Percentiles rank a stretch among this genome's conserved stretches.
These are phyloP conservation scores for Morpho deidamia DNA, from an alignment of 2,888 invertebrate genomes.

Conservation along the genomic window DNA sequence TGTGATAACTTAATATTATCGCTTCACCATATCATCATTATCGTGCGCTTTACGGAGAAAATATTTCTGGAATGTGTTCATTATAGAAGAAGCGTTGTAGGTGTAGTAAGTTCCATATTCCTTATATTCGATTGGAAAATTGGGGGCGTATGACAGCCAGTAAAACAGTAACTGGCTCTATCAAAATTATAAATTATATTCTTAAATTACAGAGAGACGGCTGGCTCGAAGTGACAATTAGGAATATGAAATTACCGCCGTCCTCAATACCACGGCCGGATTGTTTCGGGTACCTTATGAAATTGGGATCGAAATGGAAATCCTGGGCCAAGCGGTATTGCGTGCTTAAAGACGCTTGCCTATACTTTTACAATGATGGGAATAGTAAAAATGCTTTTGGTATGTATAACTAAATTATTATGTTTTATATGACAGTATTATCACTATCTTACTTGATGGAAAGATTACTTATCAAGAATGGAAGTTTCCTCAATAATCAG, in stretches of 20 bases:
- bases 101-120: no score
- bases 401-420: conserved; percentile 47
- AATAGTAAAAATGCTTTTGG: conserved; percentile 93
- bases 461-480: not conserved
- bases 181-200: not conserved
- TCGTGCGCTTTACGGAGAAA: no score
- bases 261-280: conserved; percentile 89
- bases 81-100: no score
- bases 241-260: conserved; percentile 89
- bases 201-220: conserved; percentile 57
- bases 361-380: conserved; percentile 95
- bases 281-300: conserved; percentile 95
- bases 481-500: no score
- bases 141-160: no score
- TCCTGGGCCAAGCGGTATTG: conserved; percentile 96
- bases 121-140: no score
- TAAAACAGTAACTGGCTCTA: not conserved
- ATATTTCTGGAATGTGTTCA: no score
- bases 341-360: conserved; percentile 95
- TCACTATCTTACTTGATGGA: not conserved
- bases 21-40: no score
- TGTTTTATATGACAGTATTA: not conserved
- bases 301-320: conserved; percentile 90
- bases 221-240: conserved; percentile 82
- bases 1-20: no score